A percentile compares a stretch with the other conserved stretches of the same genome.
phyloP scores from a whole-genome alignment of 2,888 invertebrate species.

The Euspilapteryx auroguttella region DNA sequence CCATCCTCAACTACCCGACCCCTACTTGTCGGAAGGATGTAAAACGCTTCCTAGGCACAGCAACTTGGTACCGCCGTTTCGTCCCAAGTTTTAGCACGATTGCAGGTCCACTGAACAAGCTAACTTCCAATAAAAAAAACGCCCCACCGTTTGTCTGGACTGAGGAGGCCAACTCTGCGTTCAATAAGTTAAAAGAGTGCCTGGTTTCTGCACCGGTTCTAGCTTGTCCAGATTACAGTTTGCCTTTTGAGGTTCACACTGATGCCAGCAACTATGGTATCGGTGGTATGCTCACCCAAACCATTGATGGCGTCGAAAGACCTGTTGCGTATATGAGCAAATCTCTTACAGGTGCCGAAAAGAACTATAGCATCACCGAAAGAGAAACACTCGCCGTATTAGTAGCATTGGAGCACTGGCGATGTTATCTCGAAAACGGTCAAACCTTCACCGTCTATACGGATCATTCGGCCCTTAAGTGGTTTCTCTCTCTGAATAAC shows the following conservation, averaged over 20 bases:
- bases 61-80: too few species aligned
- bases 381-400: conserved; percentile 13
- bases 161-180: conserved; percentile 5
- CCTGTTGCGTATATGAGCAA: conserved; percentile 9
- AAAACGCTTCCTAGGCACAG: too few species aligned
- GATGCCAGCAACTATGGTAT: too few species aligned
- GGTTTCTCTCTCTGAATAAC: conserved; percentile 5
- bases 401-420: conserved; percentile 13
- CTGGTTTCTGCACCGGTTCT: too few species aligned
- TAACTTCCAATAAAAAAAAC: conserved; percentile 4
- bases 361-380: conserved; percentile 14
- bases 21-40: conserved; percentile 1
- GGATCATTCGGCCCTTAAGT: conserved; percentile 9
- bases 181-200: conserved; percentile 3
- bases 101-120: conserved; percentile 4
- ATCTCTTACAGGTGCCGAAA: conserved; percentile 8
- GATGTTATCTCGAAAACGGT: conserved; percentile 13
- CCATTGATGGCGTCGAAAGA: conserved; percentile 3
- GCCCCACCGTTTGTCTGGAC: conserved; percentile 4
- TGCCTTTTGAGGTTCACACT: conserved; percentile 5
- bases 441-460: conserved; percentile 10
- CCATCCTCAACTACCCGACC: too few species aligned
- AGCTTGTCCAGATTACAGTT: conserved; percentile 4
- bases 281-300: conserved; percentile 5
- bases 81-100: too few species aligned